Conservation (phyloP, 2,113 vertebrate species). For the Xenus cinereus region DNA sequence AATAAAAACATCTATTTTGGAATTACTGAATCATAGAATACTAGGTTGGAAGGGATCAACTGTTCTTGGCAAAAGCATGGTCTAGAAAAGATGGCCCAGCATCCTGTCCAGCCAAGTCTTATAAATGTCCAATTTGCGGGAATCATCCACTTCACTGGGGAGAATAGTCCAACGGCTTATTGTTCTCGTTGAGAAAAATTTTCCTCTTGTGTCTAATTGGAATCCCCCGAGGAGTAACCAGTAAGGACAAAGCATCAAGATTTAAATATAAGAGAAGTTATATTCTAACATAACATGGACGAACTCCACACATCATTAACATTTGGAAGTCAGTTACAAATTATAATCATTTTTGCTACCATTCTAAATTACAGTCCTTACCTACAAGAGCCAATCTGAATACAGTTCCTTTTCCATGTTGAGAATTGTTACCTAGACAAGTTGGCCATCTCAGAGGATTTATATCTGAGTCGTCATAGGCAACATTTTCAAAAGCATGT, state of each 20-base stretch:
- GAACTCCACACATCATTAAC: neutral
- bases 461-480: neutral
- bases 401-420: neutral
- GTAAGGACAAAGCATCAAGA: neutral
- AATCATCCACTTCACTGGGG: too few species aligned
- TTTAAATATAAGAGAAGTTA: neutral
- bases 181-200: neutral
- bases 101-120: too few species aligned
- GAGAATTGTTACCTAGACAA: neutral
- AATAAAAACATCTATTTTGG: neutral
- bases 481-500: neutral
- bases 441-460: neutral
- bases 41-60: too few species aligned
- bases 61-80: too few species aligned
- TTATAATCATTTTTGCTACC: neutral
- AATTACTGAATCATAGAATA: neutral
- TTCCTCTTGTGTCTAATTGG: neutral
- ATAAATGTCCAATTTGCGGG: too few species aligned
- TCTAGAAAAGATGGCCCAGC: too few species aligned
- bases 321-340: neutral
- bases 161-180: too few species aligned
- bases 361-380: neutral
- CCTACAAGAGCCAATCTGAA: neutral
- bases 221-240: neutral
- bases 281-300: neutral